phyloP scores from a whole-genome alignment of 2,113 vertebrate genomes.

The Lampris megalopsis region DNA sequence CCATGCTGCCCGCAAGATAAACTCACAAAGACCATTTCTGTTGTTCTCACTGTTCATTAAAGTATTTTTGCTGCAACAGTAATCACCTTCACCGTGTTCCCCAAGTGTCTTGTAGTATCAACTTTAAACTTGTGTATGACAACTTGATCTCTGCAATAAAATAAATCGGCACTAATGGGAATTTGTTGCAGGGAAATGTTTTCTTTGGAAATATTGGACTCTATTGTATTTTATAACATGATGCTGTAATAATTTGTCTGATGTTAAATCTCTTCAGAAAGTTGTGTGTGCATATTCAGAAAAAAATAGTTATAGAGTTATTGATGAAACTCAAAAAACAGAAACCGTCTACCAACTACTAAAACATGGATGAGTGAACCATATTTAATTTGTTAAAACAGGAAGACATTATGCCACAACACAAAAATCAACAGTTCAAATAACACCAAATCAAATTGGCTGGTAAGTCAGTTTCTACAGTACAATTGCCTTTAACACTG shows the following conservation, averaged over 20 bases:
- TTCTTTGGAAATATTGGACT: slow-evolving; percentile 40
- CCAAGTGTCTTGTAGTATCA: slow-evolving; percentile 42
- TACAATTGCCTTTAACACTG: neutral
- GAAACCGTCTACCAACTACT: too few species aligned
- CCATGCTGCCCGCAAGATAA: too few species aligned
- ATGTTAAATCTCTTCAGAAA: slow-evolving; percentile 62
- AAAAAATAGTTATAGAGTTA: neutral
- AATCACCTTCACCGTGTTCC: slow-evolving; percentile 19
- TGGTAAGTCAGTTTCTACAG: neutral
- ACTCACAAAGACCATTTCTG: too few species aligned
- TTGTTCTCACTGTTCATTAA: too few species aligned
- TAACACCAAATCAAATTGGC: neutral
- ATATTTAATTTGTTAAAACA: slow-evolving; percentile 12
- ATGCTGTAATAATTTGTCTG: slow-evolving; percentile 44
- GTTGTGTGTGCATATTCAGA: slow-evolving; percentile 3
- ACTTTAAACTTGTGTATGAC: slow-evolving; percentile 32
- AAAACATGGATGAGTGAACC: neutral
- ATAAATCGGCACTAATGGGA: slow-evolving; percentile 23
- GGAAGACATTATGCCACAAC: neutral
- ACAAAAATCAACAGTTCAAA: neutral
- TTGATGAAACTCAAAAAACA: too few species aligned
- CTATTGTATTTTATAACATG: slow-evolving; percentile 63
- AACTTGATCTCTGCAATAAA: slow-evolving; percentile 33
- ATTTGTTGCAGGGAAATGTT: slow-evolving; percentile 46
- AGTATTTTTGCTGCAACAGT: neutral